Percentiles rank a stretch among this genome's conserved stretches.
phyloP scores from a whole-genome alignment of 2,888 invertebrate species.

The Cryptosula pallasiana region DNA sequence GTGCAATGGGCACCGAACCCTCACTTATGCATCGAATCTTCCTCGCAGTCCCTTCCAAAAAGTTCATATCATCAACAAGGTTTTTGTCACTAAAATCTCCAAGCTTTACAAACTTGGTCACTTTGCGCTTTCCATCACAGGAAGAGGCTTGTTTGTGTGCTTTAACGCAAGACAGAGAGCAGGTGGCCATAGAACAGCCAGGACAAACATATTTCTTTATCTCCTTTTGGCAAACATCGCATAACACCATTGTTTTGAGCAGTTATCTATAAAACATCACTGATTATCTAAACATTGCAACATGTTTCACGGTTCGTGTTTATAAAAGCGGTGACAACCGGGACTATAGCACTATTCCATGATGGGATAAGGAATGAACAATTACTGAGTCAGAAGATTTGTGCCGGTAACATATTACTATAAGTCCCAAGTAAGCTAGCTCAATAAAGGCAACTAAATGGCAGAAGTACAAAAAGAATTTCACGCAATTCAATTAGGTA shows the following conservation, averaged over 20 bases:
- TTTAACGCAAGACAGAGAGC: not conserved
- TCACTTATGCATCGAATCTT: not conserved
- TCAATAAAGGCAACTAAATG: no score
- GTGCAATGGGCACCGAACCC: not conserved
- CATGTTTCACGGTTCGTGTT: no score
- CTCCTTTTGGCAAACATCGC: not conserved
- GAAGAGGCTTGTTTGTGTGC: not conserved
- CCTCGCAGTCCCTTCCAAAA: not conserved
- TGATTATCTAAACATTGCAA: no score
- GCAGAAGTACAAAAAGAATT: no score
- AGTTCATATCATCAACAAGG: conserved; percentile 4
- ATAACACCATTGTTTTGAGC: not conserved
- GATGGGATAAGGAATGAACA: no score
- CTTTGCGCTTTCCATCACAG: conserved; percentile 3
- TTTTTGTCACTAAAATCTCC: not conserved
- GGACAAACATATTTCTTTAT: not conserved
- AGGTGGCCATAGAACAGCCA: not conserved
- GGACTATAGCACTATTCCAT: no score
- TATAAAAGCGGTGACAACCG: no score
- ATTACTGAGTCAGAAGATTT: no score
- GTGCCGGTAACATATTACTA: no score
- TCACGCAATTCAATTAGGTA: no score
- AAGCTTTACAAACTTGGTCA: not conserved
- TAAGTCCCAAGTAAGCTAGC: no score
- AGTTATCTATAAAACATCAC: no score